A percentile compares a stretch with the other conserved stretches of the same genome.
phyloP scores from a whole-genome alignment of 2,888 invertebrate genomes.

The Ectobius pallidus region DNA sequence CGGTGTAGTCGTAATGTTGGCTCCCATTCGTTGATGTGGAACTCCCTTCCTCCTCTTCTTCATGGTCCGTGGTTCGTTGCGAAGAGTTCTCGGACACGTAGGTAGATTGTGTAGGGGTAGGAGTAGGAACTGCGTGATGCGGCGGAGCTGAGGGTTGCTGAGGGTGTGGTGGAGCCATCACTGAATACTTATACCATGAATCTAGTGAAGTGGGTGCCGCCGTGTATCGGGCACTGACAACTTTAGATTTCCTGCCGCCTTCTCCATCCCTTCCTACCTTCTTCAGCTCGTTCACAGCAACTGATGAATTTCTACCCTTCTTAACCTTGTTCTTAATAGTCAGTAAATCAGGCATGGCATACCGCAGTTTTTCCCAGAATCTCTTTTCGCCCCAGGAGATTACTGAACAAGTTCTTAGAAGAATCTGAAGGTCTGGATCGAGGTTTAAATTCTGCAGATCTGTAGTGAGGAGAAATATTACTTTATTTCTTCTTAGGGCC shows the following conservation, averaged over 20 bases:
- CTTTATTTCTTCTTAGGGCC: slow-evolving; percentile 65
- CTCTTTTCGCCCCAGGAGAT: slow-evolving; percentile 77
- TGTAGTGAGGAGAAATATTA: slow-evolving; percentile 61
- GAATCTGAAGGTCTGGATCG: slow-evolving; percentile 76
- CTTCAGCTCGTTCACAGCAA: slow-evolving; percentile 37
- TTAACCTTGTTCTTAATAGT: slow-evolving; percentile 47
- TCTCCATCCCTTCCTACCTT: slow-evolving; percentile 21
- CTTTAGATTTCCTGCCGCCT: slow-evolving; percentile 49
- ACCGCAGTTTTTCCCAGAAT: slow-evolving; percentile 84
- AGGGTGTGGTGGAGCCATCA: slow-evolving; percentile 65
- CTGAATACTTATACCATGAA: slow-evolving; percentile 65
- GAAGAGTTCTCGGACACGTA: slow-evolving; percentile 54
- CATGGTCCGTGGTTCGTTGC: slow-evolving; percentile 60
- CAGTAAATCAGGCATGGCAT: slow-evolving; percentile 76
- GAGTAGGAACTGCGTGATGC: slow-evolving; percentile 57
- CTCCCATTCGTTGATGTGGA: slow-evolving; percentile 56
- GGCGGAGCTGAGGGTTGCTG: slow-evolving; percentile 65
- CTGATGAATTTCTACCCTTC: slow-evolving; percentile 33
- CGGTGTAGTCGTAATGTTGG: slow-evolving; percentile 67
- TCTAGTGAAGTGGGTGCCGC: slow-evolving; percentile 72
- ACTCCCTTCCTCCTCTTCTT: slow-evolving; percentile 56
- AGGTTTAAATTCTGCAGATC: slow-evolving; percentile 75
- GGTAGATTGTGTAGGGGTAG: slow-evolving; percentile 69
- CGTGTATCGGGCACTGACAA: slow-evolving; percentile 67
- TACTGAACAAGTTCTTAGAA: slow-evolving; percentile 73